phyloP scores from a whole-genome alignment of 1,140 invertebrate genomes.

The Phymastichus coffea region DNA sequence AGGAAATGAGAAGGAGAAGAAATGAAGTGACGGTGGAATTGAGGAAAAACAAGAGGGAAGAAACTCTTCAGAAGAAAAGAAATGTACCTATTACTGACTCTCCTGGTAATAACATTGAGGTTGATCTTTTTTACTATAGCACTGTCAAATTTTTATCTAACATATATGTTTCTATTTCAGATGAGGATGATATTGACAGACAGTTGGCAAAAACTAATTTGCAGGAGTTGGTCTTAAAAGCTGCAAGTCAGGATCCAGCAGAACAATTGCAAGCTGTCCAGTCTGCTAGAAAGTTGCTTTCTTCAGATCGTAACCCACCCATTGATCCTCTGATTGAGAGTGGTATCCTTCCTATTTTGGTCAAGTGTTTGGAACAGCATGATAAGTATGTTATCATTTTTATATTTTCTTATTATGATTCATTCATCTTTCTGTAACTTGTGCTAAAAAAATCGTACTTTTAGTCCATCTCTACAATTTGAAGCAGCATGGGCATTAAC shows the following conservation, averaged over 20 bases:
- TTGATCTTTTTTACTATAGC: too few relatives aligned
- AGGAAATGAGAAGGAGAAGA: constrained; percentile 94
- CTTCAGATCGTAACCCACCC: constrained; percentile 97
- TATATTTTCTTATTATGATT: constrained; percentile 18
- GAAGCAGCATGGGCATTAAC: constrained; percentile 99
- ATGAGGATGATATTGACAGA: constrained; percentile 74
- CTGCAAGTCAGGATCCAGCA: constrained; percentile 68
- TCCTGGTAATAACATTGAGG: constrained; percentile 71
- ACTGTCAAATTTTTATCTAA: too few relatives aligned
- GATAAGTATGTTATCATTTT: constrained; percentile 63
- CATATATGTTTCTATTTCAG: constrained; percentile 52
- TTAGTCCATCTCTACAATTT: constrained; percentile 90
- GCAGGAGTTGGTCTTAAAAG: constrained; percentile 70
- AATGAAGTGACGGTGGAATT: constrained; percentile 95
- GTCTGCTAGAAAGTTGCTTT: constrained; percentile 89
- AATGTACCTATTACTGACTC: constrained; percentile 86
- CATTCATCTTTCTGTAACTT: background rate
- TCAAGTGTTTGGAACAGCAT: constrained; percentile 82
- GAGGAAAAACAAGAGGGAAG: constrained; percentile 95
- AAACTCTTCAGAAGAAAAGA: constrained; percentile 90
- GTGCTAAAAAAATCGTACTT: constrained; percentile 29
- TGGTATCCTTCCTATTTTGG: constrained; percentile 92
- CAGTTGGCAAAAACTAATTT: constrained; percentile 67
- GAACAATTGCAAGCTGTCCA: constrained; percentile 81
- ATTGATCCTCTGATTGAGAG: constrained; percentile 93